phyloP scores from a whole-genome alignment of 92 coral and sea anemone species.

The Porites divaricata region DNA sequence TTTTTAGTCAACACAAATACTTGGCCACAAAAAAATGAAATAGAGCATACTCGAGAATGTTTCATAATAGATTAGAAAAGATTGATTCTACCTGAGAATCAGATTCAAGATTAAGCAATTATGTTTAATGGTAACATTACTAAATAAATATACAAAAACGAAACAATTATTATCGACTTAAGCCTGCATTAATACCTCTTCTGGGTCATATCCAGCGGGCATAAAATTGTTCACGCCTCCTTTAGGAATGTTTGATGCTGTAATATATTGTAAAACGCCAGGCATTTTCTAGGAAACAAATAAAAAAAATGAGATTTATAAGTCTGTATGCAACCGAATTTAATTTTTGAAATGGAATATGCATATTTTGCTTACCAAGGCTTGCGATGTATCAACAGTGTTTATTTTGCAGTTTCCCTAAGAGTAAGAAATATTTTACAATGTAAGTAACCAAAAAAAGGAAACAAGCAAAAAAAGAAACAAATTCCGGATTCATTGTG shows the following conservation, averaged over 20 bases:
- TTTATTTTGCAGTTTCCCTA: slow-evolving; percentile 91
- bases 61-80: too few species aligned
- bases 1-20: too few species aligned
- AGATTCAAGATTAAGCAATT: too few species aligned
- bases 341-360: not conserved
- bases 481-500: not conserved
- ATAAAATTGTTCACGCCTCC: slow-evolving; percentile 81
- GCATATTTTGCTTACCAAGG: slow-evolving; percentile 65
- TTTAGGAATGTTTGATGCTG: slow-evolving; percentile 76
- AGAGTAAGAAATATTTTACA: not conserved
- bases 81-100: too few species aligned
- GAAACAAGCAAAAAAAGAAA: not conserved
- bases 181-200: slow-evolving; percentile 32
- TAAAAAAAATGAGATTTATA: not conserved
- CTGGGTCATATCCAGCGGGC: slow-evolving; percentile 23
- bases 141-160: too few species aligned
- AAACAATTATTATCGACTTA: too few species aligned
- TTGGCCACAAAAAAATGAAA: too few species aligned
- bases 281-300: slow-evolving; percentile 69
- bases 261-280: slow-evolving; percentile 78
- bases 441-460: not conserved
- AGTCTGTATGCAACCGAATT: not conserved
- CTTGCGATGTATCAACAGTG: slow-evolving; percentile 69
- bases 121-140: too few species aligned
- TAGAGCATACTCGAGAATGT: too few species aligned